phyloP scores from a whole-genome alignment of 2,113 vertebrate genomes.

The Gadus chalcogrammus region DNA sequence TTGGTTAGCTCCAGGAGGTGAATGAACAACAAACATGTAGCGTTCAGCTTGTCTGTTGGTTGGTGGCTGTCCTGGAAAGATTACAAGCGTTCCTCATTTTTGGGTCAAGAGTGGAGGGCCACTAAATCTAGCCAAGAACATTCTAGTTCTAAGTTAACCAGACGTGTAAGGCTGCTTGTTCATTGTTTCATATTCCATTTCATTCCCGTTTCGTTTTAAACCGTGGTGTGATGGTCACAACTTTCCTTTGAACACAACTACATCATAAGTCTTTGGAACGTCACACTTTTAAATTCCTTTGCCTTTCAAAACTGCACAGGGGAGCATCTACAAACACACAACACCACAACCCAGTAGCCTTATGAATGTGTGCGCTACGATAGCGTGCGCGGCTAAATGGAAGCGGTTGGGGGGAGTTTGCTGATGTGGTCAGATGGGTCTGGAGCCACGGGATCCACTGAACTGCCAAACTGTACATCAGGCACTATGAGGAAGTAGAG shows the following conservation, averaged over 20 bases:
- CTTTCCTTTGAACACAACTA: background rate
- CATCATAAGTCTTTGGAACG: background rate
- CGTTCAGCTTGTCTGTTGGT: background rate
- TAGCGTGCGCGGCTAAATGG: slow-evolving; percentile 42
- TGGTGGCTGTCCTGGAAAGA: background rate
- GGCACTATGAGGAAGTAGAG: background rate
- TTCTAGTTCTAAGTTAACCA: too few relatives aligned
- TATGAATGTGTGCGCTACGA: slow-evolving; percentile 2
- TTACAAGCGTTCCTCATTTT: background rate
- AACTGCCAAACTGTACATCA: background rate
- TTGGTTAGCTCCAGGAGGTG: slow-evolving; percentile 5
- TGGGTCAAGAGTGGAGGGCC: background rate
- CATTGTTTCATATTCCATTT: too few relatives aligned
- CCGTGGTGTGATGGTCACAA: too few relatives aligned
- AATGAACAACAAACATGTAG: slow-evolving; percentile 33
- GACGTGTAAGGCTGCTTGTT: too few relatives aligned
- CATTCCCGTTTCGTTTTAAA: too few relatives aligned
- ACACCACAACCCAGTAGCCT: background rate
- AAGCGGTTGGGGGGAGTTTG: slow-evolving; percentile 46
- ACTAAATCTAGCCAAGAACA: too few relatives aligned
- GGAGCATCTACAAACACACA: background rate
- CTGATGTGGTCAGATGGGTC: slow-evolving; percentile 62
- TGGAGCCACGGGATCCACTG: slow-evolving; percentile 17
- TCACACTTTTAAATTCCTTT: background rate
- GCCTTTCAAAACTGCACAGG: background rate